Base-by-base conservation (phyloP, 2,888 invertebrate genomes). In the Watsonalla cultraria region DNA sequence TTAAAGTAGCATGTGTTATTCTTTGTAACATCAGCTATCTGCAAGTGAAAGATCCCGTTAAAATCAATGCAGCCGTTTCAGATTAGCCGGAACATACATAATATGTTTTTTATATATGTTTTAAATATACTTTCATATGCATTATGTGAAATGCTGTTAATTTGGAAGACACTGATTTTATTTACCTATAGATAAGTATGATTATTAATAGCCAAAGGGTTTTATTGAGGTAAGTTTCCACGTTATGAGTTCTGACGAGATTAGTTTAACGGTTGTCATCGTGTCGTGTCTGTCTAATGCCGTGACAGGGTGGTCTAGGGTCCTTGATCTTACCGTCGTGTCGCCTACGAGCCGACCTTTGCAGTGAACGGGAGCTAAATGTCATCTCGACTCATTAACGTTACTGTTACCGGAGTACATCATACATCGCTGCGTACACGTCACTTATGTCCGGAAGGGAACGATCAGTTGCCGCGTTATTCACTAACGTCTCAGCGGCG, bases 281-380 rank as follows among this genome's bases (percentile, higher is more conserved):
- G 11, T 11, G 9, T 42, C 11, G 8, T 37, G 37, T 8, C 9
- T 37, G 37, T 9, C 37, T 37, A 42, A 8, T 11, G 42, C 9
- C 2, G 11, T 42, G 11, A 42, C 42, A 11, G 42, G 42, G 8
- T 42, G 8, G 14, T 37, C 37, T 45, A 39, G 53, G 64, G 70
- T 75, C 80, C 76, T 80, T 80, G 81, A 78, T 80, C 79, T 79
- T 78, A 76, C 55, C 55, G 58, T 61, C 37, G 11, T 64, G 65
- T 76, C 71, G 66, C 72, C 67, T 69, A 67, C 76, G 52, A 54
- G 54, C 61, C 68, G 72, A 72, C 79, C 76, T 82, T 81, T 74
- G 47, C 57, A 72, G 74, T 74, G 76, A 82, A 71, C 57, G 78
- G 69, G 59, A 57, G 52, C 57, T 72, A 81, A 82, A 82, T 82